phyloP scores from a whole-genome alignment of 2,797 vertebrate genomes.

The Melanotaenia boesemani region DNA sequence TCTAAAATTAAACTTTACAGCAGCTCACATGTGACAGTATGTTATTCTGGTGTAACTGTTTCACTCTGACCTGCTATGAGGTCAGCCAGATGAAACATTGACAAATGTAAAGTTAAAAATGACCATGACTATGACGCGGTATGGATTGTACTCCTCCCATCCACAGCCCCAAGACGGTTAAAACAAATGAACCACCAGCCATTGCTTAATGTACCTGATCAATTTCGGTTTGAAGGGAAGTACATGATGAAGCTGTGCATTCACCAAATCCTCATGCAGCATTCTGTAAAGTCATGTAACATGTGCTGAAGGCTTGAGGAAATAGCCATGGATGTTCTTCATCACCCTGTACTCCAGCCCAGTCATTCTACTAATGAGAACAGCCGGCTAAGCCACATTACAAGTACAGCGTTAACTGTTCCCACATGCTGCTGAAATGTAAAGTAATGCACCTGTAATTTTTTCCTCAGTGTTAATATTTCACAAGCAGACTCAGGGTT shows the following conservation, averaged over 20 bases:
- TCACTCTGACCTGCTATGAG: constrained; percentile 37
- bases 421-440: constrained; percentile 76
- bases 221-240: background rate
- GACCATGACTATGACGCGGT: constrained; percentile 4
- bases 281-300: constrained; percentile 18
- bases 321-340: constrained; percentile 63
- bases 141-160: constrained; percentile 40
- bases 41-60: constrained; percentile 45
- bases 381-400: constrained; percentile 71
- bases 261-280: constrained; percentile 45
- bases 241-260: constrained; percentile 56
- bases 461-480: constrained; percentile 72
- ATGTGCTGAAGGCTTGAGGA: constrained; percentile 57
- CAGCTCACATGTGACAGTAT: constrained; percentile 18
- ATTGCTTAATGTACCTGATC: constrained; percentile 39
- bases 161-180: constrained; percentile 33
- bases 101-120: constrained; percentile 22
- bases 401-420: constrained; percentile 70
- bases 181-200: constrained; percentile 60
- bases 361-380: constrained; percentile 72
- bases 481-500: constrained; percentile 54
- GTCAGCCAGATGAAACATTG: constrained; percentile 63
- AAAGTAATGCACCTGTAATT: constrained; percentile 76
- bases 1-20: constrained; percentile 52
- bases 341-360: constrained; percentile 55